phyloP scores from a whole-genome alignment of 1,140 invertebrate genomes.

The Coenobita brevimanus region DNA sequence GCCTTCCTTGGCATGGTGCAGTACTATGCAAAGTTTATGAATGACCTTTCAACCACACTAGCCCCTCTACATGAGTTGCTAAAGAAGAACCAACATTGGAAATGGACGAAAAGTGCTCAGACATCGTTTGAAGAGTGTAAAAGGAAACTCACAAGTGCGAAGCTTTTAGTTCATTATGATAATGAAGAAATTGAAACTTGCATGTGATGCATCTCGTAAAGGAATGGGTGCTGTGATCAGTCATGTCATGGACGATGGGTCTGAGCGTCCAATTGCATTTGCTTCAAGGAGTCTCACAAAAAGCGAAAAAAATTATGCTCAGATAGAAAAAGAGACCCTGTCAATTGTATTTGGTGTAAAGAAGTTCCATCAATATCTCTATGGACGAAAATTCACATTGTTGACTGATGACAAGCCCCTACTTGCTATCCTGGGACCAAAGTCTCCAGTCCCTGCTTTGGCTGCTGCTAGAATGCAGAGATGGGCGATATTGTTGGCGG shows the following conservation, averaged over 20 bases:
- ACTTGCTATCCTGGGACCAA: slow-evolving; percentile 17
- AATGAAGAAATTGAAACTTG: too few relatives aligned
- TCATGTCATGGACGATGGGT: slow-evolving; percentile 65
- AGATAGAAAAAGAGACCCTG: slow-evolving; percentile 77
- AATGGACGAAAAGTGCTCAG: too few relatives aligned
- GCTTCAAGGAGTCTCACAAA: slow-evolving; percentile 73
- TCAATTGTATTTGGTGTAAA: slow-evolving; percentile 74
- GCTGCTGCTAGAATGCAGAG: slow-evolving; percentile 21
- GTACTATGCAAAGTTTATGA: too few relatives aligned
- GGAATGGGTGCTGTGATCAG: too few relatives aligned
- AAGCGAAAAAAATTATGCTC: slow-evolving; percentile 74
- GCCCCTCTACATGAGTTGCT: too few relatives aligned
- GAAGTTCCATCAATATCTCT: slow-evolving; percentile 35
- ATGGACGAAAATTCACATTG: slow-evolving; percentile 28
- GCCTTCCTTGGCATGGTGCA: too few relatives aligned
- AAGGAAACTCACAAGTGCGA: too few relatives aligned
- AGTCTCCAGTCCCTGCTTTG: neutral
- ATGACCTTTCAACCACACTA: too few relatives aligned
- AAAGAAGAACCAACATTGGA: too few relatives aligned
- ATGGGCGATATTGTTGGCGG: slow-evolving; percentile 13
- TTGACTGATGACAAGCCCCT: slow-evolving; percentile 41
- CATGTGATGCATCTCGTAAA: too few relatives aligned
- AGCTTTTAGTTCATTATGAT: too few relatives aligned
- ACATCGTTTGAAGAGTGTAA: too few relatives aligned
- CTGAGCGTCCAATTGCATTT: slow-evolving; percentile 73